Percentiles rank a stretch among this genome's conserved stretches.
Conservation (phyloP, 2,113 vertebrate species). For the Gopherus flavomarginatus region DNA sequence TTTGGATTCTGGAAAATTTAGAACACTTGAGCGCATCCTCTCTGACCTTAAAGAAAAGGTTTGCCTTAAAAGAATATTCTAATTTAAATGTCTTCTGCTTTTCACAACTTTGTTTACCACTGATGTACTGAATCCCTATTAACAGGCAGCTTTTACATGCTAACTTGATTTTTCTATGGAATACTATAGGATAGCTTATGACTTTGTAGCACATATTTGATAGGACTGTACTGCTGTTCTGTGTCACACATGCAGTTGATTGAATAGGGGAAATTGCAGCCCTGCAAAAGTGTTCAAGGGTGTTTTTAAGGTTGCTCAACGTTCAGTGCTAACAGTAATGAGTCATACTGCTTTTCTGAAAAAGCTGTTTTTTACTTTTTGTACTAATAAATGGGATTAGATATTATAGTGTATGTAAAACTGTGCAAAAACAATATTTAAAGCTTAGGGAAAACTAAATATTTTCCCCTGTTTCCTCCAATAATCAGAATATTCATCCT, state of each 20-base stretch:
- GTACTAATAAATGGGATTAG: not conserved
- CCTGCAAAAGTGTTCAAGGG: not conserved
- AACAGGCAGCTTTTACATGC: not conserved
- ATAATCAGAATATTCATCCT: not conserved
- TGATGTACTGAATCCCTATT: not conserved
- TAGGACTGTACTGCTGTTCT: not conserved
- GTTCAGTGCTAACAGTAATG: not conserved
- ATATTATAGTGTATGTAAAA: not conserved
- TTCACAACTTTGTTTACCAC: not conserved
- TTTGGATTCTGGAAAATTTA: slow-evolving; percentile 96
- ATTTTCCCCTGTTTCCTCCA: not conserved
- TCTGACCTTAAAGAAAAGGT: slow-evolving; percentile 89
- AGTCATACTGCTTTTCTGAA: not conserved
- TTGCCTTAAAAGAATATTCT: slow-evolving; percentile 20
- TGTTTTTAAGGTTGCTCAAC: not conserved
- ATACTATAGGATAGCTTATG: not conserved
- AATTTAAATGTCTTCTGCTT: not conserved
- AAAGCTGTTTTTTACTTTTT: not conserved
- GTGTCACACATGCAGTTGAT: not conserved
- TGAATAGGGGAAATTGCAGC: not conserved
- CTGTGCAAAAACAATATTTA: not conserved
- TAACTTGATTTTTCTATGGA: not conserved
- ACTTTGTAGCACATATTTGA: not conserved
- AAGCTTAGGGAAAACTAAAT: not conserved
- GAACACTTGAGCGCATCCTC: slow-evolving; percentile 83